These are phyloP conservation scores for Paramacrobiotus metropolitanus DNA, from an alignment of 1,140 invertebrate species.

Conservation along the genomic window DNA sequence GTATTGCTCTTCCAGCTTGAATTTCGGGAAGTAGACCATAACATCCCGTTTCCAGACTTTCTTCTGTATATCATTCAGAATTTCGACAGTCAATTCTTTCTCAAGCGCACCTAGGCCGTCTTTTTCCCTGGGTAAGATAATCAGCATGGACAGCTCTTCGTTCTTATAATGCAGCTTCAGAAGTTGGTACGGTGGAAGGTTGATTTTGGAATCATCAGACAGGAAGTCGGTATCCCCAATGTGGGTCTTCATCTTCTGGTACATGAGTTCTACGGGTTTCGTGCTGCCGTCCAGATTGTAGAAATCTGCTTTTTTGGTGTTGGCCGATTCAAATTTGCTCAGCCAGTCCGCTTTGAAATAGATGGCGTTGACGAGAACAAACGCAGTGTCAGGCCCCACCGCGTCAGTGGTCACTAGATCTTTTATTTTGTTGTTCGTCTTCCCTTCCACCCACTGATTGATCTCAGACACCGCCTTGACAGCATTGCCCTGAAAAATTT, in stretches of 20 bases:
- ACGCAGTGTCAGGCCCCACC: slow-evolving; percentile 11
- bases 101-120: slow-evolving; percentile 12
- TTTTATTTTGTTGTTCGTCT: slow-evolving; percentile 17
- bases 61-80: too few relatives aligned
- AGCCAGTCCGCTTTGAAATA: slow-evolving; percentile 21
- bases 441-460: slow-evolving; percentile 17
- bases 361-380: slow-evolving; percentile 19
- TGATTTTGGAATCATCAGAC: slow-evolving; percentile 6
- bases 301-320: slow-evolving; percentile 13
- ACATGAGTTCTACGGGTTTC: background rate
- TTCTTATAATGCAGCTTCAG: slow-evolving; percentile 7
- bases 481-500: slow-evolving; percentile 8
- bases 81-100: slow-evolving; percentile 11
- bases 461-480: slow-evolving; percentile 13
- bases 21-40: slow-evolving; percentile 16
- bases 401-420: slow-evolving; percentile 14
- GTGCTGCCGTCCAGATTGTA: background rate
- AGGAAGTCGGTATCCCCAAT: too few relatives aligned
- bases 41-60: slow-evolving; percentile 9
- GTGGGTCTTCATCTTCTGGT: too few relatives aligned
- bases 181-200: background rate
- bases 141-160: slow-evolving; percentile 4
- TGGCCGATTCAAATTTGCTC: slow-evolving; percentile 14
- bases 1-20: slow-evolving; percentile 16
- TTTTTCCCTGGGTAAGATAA: slow-evolving; percentile 5